A percentile compares a stretch with the other conserved stretches of the same genome.
These are phyloP conservation scores for Heteromormyrus szaboi DNA, from an alignment of 2,797 vertebrate species.

Conservation along the genomic window DNA sequence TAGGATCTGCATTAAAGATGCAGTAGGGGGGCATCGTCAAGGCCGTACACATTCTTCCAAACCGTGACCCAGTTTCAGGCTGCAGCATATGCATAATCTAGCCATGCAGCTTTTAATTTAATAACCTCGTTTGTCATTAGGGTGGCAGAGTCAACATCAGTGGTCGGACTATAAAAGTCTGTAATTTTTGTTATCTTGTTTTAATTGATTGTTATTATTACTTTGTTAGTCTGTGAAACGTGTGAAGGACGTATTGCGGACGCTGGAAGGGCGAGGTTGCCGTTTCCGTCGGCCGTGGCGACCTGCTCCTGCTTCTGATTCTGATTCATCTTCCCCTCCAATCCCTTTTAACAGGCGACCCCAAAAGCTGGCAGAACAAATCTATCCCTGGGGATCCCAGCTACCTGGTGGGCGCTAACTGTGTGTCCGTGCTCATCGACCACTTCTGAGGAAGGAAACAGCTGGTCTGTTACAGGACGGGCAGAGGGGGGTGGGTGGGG, in stretches of 20 bases:
- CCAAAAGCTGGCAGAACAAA: slow-evolving; percentile 99
- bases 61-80: neutral
- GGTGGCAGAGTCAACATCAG: slow-evolving; percentile 14
- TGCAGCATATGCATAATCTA: neutral
- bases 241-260: neutral
- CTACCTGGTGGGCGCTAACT: slow-evolving; percentile 98
- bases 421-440: slow-evolving; percentile 98
- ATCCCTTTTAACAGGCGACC: slow-evolving; percentile 74
- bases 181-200: neutral
- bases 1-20: neutral
- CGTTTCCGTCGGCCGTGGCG: too few species aligned
- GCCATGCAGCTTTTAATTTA: neutral
- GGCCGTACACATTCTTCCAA: neutral
- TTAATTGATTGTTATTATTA: neutral
- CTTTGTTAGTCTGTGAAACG: neutral
- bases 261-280: neutral
- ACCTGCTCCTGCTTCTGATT: too few species aligned
- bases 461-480: slow-evolving; percentile 81
- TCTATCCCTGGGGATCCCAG: slow-evolving; percentile 97
- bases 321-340: neutral
- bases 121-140: slow-evolving; percentile 11
- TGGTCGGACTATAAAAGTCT: neutral
- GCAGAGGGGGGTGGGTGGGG: slow-evolving; percentile 57
- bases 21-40: neutral
- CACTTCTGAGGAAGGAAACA: slow-evolving; percentile 90